A percentile compares a stretch with the other conserved stretches of the same genome.
Conservation (phyloP, 2,888 invertebrate genomes). For the Mactromeris polynyma region DNA sequence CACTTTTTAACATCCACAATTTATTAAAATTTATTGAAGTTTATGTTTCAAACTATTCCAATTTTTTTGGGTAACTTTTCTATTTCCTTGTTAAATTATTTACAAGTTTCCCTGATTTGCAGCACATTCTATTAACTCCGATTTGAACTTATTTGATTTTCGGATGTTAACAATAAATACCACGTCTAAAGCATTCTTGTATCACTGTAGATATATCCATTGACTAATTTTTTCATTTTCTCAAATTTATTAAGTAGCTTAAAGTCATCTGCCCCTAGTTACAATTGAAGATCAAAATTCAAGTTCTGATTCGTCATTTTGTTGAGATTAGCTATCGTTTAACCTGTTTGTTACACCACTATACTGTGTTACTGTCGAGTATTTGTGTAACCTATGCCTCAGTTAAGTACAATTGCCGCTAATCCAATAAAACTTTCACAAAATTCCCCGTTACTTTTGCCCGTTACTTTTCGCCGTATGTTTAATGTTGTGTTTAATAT, state of each 20-base stretch:
- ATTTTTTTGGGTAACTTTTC: neutral
- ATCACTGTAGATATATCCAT: neutral
- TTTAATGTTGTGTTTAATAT: neutral
- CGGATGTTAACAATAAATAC: neutral
- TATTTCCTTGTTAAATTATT: neutral
- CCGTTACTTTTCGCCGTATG: neutral
- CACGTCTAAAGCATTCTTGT: neutral
- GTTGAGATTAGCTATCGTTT: neutral
- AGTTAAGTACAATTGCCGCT: constrained; percentile 4
- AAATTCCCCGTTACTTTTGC: constrained; percentile 19
- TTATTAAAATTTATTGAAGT: no score
- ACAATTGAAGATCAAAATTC: constrained; percentile 6
- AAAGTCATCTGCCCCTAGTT: constrained; percentile 10
- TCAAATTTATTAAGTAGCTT: neutral
- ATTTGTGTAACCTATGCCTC: constrained; percentile 27
- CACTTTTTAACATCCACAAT: no score
- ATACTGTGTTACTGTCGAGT: constrained; percentile 33
- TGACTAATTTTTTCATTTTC: neutral
- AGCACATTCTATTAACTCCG: neutral
- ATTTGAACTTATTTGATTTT: neutral
- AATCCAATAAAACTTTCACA: constrained; percentile 48
- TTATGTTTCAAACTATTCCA: neutral
- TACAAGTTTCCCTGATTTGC: neutral
- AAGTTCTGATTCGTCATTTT: neutral
- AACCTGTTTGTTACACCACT: constrained; percentile 21